Evolutionary conservation across 2,888 invertebrate species (phyloP).

Genomic region (Trachelus stipa): DNA sequence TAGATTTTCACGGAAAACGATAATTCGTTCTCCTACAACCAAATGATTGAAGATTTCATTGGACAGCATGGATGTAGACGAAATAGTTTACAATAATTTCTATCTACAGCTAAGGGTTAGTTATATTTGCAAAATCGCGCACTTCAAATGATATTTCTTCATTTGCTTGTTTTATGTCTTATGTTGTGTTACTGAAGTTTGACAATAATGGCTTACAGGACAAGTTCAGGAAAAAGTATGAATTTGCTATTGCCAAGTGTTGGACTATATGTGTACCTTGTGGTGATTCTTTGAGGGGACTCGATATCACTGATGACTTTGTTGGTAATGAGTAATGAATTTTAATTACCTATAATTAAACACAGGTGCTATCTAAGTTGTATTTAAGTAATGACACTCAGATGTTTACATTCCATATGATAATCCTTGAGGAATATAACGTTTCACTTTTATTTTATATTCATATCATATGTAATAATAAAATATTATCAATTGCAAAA

Average conservation of each 20-base stretch:
- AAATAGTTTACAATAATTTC: conserved; percentile 24
- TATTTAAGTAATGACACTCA: background rate
- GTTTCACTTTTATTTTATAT: too few species aligned
- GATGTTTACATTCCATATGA: background rate
- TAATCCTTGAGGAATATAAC: background rate
- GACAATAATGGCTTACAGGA: conserved; percentile 32
- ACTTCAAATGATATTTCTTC: background rate
- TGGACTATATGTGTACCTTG: conserved; percentile 53
- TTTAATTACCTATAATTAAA: background rate
- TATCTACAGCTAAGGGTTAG: conserved; percentile 39
- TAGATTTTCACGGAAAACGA: background rate
- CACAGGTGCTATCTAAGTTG: background rate
- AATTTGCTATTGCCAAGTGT: conserved; percentile 43
- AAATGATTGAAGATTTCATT: background rate
- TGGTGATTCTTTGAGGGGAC: conserved; percentile 38
- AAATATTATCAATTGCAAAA: too few species aligned
- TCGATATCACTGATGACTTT: conserved; percentile 42
- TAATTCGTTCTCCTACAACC: background rate
- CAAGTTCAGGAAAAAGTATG: conserved; percentile 44
- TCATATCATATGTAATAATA: too few species aligned
- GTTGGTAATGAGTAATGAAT: conserved; percentile 35
- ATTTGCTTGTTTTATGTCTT: background rate
- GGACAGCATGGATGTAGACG: background rate
- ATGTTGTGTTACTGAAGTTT: background rate
- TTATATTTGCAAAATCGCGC: background rate